Evolutionary conservation across 2,888 invertebrate species (phyloP), one percentile per base, ranked within the genome.

Genomic region (Mylabris sibirica): DNA sequence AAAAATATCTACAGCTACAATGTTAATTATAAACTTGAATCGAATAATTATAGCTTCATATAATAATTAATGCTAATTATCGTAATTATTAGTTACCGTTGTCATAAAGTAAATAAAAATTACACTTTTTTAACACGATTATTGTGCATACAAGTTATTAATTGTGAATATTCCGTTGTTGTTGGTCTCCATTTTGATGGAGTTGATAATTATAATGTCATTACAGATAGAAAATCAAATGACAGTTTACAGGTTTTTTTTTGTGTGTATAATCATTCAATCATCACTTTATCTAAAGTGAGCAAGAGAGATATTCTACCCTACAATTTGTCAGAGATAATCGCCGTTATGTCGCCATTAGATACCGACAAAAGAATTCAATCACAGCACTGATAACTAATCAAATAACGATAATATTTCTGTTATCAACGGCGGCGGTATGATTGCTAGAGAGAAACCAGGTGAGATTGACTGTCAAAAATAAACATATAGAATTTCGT

Each of bases 331-430:
- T 81, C 80, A 78, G 72, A 74, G 78, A 81, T 81, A 79, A 79
- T 80, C 77, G 73, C 60, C 77, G 77, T 79, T 76, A 75, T 78
- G 80, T 81, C 80, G 80, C 81, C 80, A 80, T 82, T 79, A 80
- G 76, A 76, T 74, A 78, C 83, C 84, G 84, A 83, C 83, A 84
- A 84, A 83, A 76, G 72, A 78, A 76, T 77, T 73, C 81, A 83
- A 84, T 83, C 82, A 80, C 79, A 69, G 76, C 73, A 22, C 20
- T 76, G 82, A 81, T 81, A 79, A 79, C 77, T 75, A 76, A 75
- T 79, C 76, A 79, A 79, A 78, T 74, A 78, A 35, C 67, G 81
- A 81, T 80, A 80, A 79, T 71, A 72, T 67, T 74, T 67, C 69
- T 65, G 73, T 80, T 80, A 80, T 80, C 80, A n/a, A n/a, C n/a